Conservation (phyloP, 2,888 invertebrate genomes). For the Eudasyphora cyanicolor region DNA sequence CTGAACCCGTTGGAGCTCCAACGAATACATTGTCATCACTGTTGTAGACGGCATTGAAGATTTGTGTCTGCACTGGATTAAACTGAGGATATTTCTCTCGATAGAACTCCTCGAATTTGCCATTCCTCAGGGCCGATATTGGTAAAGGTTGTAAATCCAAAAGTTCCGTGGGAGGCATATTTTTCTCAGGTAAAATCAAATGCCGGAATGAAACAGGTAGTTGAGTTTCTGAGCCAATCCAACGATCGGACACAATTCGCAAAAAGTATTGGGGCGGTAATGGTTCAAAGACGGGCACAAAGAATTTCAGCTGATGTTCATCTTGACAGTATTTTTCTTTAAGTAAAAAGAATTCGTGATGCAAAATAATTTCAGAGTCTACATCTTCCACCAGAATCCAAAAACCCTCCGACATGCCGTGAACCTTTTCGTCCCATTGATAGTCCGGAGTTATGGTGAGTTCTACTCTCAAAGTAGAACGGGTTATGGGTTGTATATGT, state of each 20-base stretch:
- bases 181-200: slow-evolving; percentile 98
- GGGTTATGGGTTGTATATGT: slow-evolving; percentile 98
- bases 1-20: slow-evolving; percentile 94
- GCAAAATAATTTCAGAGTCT: slow-evolving; percentile 93
- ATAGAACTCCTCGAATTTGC: slow-evolving; percentile 92
- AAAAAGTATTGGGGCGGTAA: slow-evolving; percentile 99
- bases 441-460: slow-evolving; percentile 99
- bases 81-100: slow-evolving; percentile 93
- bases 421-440: slow-evolving; percentile 98
- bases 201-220: slow-evolving; percentile 98
- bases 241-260: slow-evolving; percentile 92
- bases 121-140: slow-evolving; percentile 93
- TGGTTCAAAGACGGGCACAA: slow-evolving; percentile 99
- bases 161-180: slow-evolving; percentile 97
- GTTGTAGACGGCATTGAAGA: slow-evolving; percentile 99
- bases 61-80: slow-evolving; percentile 99
- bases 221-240: slow-evolving; percentile 97
- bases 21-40: slow-evolving; percentile 99
- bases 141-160: slow-evolving; percentile 98
- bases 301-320: slow-evolving; percentile 98
- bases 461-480: slow-evolving; percentile 95
- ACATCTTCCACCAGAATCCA: slow-evolving; percentile 94
- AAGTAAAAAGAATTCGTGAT: slow-evolving; percentile 96
- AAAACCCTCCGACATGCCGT: slow-evolving; percentile 91
- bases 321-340: slow-evolving; percentile 96